Percentiles rank a stretch among this genome's conserved stretches.
Evolutionary conservation across 2,888 invertebrate species (phyloP).

Genomic region (Agriopis leucophaearia): DNA sequence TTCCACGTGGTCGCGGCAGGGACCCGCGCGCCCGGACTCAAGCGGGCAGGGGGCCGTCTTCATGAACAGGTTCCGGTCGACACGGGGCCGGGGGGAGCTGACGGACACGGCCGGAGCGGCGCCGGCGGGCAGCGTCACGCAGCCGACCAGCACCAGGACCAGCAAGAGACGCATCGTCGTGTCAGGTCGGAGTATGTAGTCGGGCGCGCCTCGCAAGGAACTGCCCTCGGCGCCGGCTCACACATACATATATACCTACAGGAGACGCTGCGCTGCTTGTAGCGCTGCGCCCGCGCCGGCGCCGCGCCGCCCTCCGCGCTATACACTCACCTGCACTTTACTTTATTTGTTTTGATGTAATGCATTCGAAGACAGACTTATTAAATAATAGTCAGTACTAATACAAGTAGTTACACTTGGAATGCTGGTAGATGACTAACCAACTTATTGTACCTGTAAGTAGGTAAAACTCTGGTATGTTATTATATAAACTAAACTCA

Average conservation of each 20-base stretch:
- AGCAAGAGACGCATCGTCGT: slow-evolving; percentile 32
- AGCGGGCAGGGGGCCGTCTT: slow-evolving; percentile 44
- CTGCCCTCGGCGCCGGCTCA: slow-evolving; percentile 4
- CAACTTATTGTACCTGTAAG: no score
- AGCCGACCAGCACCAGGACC: slow-evolving; percentile 25
- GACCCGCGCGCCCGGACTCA: background rate
- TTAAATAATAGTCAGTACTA: no score
- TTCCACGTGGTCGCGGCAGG: slow-evolving; percentile 43
- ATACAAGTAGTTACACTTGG: background rate
- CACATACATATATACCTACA: background rate
- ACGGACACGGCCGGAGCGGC: background rate
- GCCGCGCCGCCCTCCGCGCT: background rate
- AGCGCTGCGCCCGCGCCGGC: background rate
- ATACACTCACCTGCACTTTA: slow-evolving; percentile 16
- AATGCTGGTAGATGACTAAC: background rate
- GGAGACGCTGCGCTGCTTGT: background rate
- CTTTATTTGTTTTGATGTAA: background rate
- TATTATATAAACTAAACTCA: no score
- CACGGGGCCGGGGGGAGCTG: background rate
- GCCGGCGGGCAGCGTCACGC: slow-evolving; percentile 17
- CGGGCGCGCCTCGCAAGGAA: background rate
- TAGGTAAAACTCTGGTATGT: no score
- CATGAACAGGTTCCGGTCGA: slow-evolving; percentile 44
- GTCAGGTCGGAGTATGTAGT: background rate
- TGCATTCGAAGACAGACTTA: background rate